Conservation (phyloP, 2,888 invertebrate species). For the Melangyna quadrimaculata region DNA sequence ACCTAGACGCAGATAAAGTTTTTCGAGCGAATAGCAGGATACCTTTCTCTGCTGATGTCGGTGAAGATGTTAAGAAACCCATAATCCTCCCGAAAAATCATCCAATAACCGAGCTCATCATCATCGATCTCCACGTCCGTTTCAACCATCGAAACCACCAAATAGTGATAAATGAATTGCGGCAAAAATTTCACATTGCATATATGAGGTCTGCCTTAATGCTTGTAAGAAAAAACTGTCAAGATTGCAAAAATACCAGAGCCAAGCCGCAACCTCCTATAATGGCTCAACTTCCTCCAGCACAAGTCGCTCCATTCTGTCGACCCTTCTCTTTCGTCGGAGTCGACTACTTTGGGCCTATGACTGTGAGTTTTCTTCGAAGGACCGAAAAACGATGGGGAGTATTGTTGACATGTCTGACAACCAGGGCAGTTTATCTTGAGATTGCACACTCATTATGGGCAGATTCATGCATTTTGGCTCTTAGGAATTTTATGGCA, state of each 20-base stretch:
- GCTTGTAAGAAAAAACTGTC: background rate
- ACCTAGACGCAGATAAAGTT: background rate
- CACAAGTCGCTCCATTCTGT: background rate
- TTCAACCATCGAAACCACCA: background rate
- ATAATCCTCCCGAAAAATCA: conserved; percentile 14
- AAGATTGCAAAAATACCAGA: background rate
- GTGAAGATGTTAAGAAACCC: background rate
- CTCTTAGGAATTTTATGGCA: conserved; percentile 43
- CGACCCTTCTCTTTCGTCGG: conserved; percentile 11
- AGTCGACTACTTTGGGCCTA: background rate
- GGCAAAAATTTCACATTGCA: background rate
- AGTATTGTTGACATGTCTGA: background rate
- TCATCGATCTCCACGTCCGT: background rate
- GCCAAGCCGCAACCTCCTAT: conserved; percentile 2
- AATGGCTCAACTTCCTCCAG: conserved; percentile 15
- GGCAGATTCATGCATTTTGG: conserved; percentile 32
- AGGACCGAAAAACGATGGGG: background rate
- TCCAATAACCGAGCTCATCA: background rate
- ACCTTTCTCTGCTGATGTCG: background rate
- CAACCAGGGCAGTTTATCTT: background rate
- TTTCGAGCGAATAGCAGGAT: conserved; percentile 3
- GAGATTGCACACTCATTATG: background rate
- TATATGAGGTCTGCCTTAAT: background rate
- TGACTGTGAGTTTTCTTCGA: background rate
- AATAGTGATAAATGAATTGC: background rate